These are phyloP conservation scores for Mesembrinibis cayennensis DNA, from an alignment of 2,113 vertebrate genomes.

Conservation along the genomic window DNA sequence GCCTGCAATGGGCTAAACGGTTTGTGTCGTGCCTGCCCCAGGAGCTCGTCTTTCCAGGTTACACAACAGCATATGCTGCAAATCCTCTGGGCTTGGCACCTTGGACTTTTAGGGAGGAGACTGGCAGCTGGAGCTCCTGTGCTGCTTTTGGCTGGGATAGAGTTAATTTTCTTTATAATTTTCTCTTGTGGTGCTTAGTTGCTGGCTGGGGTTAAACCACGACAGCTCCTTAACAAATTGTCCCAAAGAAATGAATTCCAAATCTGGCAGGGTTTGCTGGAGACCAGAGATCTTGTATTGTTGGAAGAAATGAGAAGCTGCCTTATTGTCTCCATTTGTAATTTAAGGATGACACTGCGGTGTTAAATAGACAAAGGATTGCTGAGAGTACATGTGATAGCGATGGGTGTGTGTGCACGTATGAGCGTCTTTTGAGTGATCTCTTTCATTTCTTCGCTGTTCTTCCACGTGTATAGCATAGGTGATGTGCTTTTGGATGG, in stretches of 20 bases:
- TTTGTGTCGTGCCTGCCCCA: neutral
- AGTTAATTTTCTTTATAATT: too few species aligned
- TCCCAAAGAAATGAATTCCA: neutral
- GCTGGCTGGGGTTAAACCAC: too few species aligned
- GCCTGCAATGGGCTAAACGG: neutral
- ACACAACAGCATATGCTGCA: neutral
- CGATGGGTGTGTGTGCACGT: fast-evolving
- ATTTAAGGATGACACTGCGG: neutral
- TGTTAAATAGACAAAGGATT: neutral
- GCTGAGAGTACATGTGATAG: neutral
- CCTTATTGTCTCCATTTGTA: neutral
- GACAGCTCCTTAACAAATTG: neutral
- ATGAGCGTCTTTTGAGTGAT: neutral
- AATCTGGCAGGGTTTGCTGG: neutral
- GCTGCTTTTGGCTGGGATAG: too few species aligned
- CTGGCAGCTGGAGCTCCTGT: neutral
- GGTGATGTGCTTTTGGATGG: neutral
- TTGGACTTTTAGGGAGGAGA: neutral
- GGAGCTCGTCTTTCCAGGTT: neutral
- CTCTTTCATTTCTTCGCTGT: neutral
- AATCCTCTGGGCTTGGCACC: neutral
- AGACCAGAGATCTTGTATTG: neutral
- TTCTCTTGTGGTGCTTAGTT: too few species aligned
- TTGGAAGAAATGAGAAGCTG: neutral
- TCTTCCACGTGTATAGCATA: neutral